Evolutionary conservation across 2,113 vertebrate genomes (phyloP), one percentile per base, ranked within the genome.

Genomic region (Philantomba maxwellii): DNA sequence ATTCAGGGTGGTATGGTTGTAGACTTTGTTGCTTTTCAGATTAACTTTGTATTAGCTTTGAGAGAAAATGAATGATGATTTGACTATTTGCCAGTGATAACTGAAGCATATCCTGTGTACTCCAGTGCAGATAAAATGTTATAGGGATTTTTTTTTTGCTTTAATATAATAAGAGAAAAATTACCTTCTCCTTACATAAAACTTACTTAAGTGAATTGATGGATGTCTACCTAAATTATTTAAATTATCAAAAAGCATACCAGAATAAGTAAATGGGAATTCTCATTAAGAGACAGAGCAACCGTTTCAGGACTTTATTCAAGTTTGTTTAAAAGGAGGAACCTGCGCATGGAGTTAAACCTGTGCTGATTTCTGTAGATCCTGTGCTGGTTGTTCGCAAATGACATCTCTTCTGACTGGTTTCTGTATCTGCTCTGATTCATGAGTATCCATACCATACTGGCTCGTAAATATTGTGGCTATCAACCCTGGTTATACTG

Each of bases 11-110:
- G 4, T 11, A 36, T 70, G n/a, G n/a, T n/a, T 2, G 1, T 70
- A 36, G n/a, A 70, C 19, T 93, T 94, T 77, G n/a, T 12, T 97
- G 47, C 33, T 75, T 96, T 93, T 92, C 80, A 83, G 49, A 82
- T 96, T 64, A 92, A 62, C 28, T 90, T 89, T 90, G 6, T 36
- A n/a, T 92, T 88, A 93, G 26, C 28, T 64, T 21, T 95, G 19
- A 36, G 53, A 43, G 45, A 49, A 73, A 80, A n/a, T 84, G 51
- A 96, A 55, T 75, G 82, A 84, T 70, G 26, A 77, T 57, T 85
- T 94, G 73, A 30, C n/a, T 96, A 6, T 66, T 96, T 95, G 60
- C 16, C 60, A 55, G 51, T 55, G 57, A 81, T 77, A 89, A 81
- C 78, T 70, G 58, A 90, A 95, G 26, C 43, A 23, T 64, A 39